Conservation (phyloP, 2,113 vertebrate genomes). For the Ascaphus truei region DNA sequence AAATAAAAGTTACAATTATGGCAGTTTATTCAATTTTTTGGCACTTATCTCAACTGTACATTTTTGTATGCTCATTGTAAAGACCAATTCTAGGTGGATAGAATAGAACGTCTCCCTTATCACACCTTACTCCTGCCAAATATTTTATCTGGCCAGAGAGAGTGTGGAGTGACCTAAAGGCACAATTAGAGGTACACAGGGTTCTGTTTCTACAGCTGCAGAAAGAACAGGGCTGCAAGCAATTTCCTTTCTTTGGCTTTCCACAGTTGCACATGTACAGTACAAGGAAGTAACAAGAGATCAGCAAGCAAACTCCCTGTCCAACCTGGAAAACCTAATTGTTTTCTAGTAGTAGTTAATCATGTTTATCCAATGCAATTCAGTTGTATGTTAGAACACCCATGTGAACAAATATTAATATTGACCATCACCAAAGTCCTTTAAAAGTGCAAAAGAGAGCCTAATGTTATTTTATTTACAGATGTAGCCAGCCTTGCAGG, state of each 20-base stretch:
- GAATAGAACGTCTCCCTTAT: background rate
- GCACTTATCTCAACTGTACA: background rate
- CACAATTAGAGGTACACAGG: slow-evolving; percentile 14
- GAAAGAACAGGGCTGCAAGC: background rate
- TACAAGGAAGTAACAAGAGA: background rate
- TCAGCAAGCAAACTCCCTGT: too few species aligned
- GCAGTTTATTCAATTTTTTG: too few species aligned
- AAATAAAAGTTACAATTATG: too few species aligned
- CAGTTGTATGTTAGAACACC: too few species aligned
- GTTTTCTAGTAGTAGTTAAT: too few species aligned
- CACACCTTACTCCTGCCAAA: slow-evolving; percentile 19
- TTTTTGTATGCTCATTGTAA: background rate
- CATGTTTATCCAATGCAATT: too few species aligned
- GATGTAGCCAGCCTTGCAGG: too few species aligned
- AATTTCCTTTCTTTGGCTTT: background rate
- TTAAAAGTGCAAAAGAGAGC: too few species aligned
- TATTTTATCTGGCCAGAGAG: slow-evolving; percentile 18
- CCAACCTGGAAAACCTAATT: too few species aligned
- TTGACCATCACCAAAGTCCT: too few species aligned
- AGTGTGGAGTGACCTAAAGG: slow-evolving; percentile 2
- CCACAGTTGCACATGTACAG: background rate
- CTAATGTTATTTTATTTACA: too few species aligned
- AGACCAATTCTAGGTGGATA: background rate
- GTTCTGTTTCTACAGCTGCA: slow-evolving; percentile 24
- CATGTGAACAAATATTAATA: too few species aligned